A percentile compares a stretch with the other conserved stretches of the same genome.
Evolutionary conservation across 2,888 invertebrate genomes (phyloP).

Genomic region (Vesta saturnalis): DNA sequence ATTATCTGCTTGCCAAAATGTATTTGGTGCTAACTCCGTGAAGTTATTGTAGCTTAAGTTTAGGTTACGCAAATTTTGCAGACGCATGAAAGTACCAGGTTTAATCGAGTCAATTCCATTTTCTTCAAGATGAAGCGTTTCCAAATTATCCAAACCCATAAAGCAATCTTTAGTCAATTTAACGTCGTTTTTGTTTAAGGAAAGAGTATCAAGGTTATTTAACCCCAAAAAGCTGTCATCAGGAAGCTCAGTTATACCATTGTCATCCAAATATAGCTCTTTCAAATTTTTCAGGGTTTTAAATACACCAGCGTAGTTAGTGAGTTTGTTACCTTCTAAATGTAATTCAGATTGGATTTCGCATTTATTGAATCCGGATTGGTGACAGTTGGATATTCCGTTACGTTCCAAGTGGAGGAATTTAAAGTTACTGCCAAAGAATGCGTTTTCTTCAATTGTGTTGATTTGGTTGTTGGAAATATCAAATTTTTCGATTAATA

Average conservation of each 20-base stretch:
- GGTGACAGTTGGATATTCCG: constrained; percentile 18
- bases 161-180: constrained; percentile 17
- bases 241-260: constrained; percentile 20
- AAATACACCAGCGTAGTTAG: constrained; percentile 15
- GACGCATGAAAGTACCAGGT: constrained; percentile 12
- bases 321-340: constrained; percentile 17
- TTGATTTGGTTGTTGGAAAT: constrained; percentile 23
- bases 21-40: constrained; percentile 16
- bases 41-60: constrained; percentile 25
- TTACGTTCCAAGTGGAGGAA: constrained; percentile 30
- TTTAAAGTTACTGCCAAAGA: constrained; percentile 25
- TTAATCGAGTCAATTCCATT: constrained; percentile 13
- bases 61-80: constrained; percentile 23
- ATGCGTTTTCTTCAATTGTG: constrained; percentile 15
- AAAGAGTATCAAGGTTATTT: constrained; percentile 21
- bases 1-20: constrained; percentile 19
- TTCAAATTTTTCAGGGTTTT: constrained; percentile 14
- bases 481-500: constrained; percentile 29
- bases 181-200: constrained; percentile 22
- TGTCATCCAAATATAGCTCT: constrained; percentile 27
- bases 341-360: constrained; percentile 29
- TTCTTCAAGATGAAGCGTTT: constrained; percentile 27
- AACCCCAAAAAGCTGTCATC: constrained; percentile 17
- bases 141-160: constrained; percentile 15
- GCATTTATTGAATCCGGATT: constrained; percentile 18